A percentile compares a stretch with the other conserved stretches of the same genome.
Evolutionary conservation across 1,140 invertebrate species (phyloP).

Genomic region (Nephila pilipes): DNA sequence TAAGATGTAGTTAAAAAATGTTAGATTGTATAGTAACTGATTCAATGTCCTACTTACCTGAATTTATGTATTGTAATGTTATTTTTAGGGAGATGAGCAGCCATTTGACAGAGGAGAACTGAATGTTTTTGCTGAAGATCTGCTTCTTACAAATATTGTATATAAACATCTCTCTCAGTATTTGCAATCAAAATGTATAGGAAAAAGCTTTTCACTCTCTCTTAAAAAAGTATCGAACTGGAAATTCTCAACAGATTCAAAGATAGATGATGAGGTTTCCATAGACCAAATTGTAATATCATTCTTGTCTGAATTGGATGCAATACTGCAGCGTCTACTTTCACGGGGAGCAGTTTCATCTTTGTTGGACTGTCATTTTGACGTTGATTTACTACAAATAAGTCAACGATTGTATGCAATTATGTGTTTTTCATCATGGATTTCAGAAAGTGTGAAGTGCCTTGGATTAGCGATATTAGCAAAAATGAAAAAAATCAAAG

Average conservation of each 20-base stretch:
- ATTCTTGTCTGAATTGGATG: neutral
- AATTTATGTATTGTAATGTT: neutral
- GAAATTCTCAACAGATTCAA: neutral
- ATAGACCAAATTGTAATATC: neutral
- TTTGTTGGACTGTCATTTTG: slow-evolving; percentile 30
- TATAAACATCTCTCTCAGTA: slow-evolving; percentile 62
- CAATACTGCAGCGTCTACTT: neutral
- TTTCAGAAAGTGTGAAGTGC: neutral
- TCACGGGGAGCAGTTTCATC: neutral
- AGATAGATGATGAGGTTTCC: neutral
- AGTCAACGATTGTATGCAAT: slow-evolving; percentile 12
- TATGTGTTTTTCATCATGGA: neutral
- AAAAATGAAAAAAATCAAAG: neutral
- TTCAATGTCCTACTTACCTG: too few relatives aligned
- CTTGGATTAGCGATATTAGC: neutral
- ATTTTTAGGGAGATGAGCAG: slow-evolving; percentile 81
- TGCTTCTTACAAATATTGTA: slow-evolving; percentile 79
- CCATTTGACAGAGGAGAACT: slow-evolving; percentile 83
- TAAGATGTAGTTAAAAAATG: too few relatives aligned
- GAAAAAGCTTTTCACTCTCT: neutral
- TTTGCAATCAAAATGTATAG: neutral
- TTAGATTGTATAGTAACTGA: too few relatives aligned
- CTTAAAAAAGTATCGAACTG: neutral
- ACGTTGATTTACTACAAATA: neutral
- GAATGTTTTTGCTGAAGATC: slow-evolving; percentile 82